Base-by-base conservation (phyloP, 2,113 vertebrate species). In the Apaloderma vittatum region DNA sequence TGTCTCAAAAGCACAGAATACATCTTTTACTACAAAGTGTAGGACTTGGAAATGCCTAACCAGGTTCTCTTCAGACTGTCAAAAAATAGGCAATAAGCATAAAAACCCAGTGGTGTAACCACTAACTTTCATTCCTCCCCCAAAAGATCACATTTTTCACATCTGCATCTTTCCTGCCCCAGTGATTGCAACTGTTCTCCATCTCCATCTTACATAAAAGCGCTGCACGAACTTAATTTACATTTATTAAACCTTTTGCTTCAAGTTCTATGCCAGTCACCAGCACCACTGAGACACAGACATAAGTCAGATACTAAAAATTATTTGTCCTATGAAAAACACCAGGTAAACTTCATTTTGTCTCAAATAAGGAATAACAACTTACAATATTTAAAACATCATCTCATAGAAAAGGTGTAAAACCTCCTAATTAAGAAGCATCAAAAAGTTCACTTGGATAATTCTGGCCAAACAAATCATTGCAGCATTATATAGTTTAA, bases 81-180 rank as follows among this genome's bases (percentile, higher is more conserved):
- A 46, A 48, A 59, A 87, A 73, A 70, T 4, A 79, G 29, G 18
- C 75, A 72, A 62, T 30, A 68, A 7, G 19, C 30, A 36, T 49
- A 15, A 78, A 77, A 84, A 45, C 0, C 0, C 54, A 52, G 8
- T 18, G 16, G 3, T 2, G 4, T 4, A 18, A 3, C 3, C 4
- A 37, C 72, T 24, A 81, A n/a, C 17, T 54, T 52, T 36, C 7
- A 45, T 30, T 51, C 21, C 14, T 8, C 11, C 8, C 36, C 5
- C 0, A 8, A 36, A 92, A 88, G 26, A 12, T 43, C 26, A n/a
- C 4, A 12, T 63, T 62, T 63, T 86, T 59, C 12, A 43, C 8
- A 26, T 37, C 18, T 65, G 4, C 6, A 10, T 32, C 24, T 78
- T 82, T 73, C 11, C 17, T 18, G 3, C 34, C 27, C 9, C 45